A percentile compares a stretch with the other conserved stretches of the same genome.
phyloP scores from a whole-genome alignment of 2,113 vertebrate species.

The Sapajus apella region DNA sequence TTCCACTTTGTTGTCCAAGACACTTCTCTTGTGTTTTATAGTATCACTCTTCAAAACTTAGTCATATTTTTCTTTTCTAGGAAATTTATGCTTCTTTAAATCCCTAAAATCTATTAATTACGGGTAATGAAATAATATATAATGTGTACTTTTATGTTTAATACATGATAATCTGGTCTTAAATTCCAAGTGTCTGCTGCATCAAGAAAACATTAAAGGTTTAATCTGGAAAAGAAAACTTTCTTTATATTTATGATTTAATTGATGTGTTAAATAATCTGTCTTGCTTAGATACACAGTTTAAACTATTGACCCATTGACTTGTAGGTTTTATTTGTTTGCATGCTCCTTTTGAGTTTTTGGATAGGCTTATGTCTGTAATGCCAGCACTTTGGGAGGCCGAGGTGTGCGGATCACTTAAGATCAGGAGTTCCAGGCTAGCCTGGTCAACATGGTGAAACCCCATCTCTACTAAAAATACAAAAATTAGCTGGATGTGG shows the following conservation, averaged over 20 bases:
- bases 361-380: too few species aligned
- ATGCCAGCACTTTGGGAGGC: too few species aligned
- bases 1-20: not conserved
- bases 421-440: too few species aligned
- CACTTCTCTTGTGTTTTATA: not conserved
- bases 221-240: not conserved
- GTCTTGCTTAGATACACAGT: not conserved
- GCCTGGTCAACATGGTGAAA: too few species aligned
- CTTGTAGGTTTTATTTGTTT: not conserved
- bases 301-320: not conserved
- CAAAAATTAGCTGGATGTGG: too few species aligned
- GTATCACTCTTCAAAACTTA: not conserved
- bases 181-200: not conserved
- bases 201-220: not conserved
- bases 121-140: not conserved
- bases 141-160: conserved; percentile 5
- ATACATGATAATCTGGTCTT: not conserved
- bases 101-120: not conserved
- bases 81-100: not conserved
- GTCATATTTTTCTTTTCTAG: not conserved
- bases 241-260: conserved; percentile 24
- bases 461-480: too few species aligned
- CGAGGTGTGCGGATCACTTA: too few species aligned
- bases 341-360: not conserved
- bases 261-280: not conserved